phyloP scores from a whole-genome alignment of 2,888 invertebrate genomes.

The Melitaea athalia region DNA sequence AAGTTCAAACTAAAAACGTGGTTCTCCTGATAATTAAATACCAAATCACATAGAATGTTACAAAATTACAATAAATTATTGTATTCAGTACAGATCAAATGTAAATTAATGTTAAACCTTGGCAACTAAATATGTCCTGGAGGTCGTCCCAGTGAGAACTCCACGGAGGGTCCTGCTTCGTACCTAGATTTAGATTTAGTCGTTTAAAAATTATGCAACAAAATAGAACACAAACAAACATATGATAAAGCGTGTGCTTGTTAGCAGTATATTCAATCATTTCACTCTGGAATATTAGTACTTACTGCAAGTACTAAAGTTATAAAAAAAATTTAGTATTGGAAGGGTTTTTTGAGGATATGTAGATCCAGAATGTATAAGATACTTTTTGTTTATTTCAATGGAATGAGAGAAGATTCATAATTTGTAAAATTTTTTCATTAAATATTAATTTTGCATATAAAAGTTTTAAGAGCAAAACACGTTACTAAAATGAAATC shows the following conservation, averaged over 20 bases:
- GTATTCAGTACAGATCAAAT: background rate
- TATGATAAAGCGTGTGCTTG: slow-evolving; percentile 8
- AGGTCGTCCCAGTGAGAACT: slow-evolving; percentile 66
- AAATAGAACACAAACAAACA: slow-evolving; percentile 12
- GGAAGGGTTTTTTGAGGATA: too few species aligned
- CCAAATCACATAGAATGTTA: background rate
- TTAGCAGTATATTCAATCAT: slow-evolving; percentile 14
- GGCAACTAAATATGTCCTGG: slow-evolving; percentile 60
- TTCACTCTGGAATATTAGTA: background rate
- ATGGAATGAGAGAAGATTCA: too few species aligned
- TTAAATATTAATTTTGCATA: too few species aligned
- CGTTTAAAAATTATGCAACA: slow-evolving; percentile 11
- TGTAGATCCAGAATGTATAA: too few species aligned
- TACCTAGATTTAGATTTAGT: slow-evolving; percentile 31
- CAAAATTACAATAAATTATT: background rate
- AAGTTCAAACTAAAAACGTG: too few species aligned
- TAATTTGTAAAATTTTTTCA: too few species aligned
- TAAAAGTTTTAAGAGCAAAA: too few species aligned
- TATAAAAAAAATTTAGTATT: too few species aligned
- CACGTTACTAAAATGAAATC: too few species aligned
- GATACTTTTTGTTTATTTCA: too few species aligned
- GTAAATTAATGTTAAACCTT: slow-evolving; percentile 45
- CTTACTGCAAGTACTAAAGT: too few species aligned
- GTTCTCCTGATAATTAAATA: background rate
- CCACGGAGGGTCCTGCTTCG: slow-evolving; percentile 40